Conservation (phyloP, 1,140 invertebrate species). For the Drosophila miranda region DNA sequence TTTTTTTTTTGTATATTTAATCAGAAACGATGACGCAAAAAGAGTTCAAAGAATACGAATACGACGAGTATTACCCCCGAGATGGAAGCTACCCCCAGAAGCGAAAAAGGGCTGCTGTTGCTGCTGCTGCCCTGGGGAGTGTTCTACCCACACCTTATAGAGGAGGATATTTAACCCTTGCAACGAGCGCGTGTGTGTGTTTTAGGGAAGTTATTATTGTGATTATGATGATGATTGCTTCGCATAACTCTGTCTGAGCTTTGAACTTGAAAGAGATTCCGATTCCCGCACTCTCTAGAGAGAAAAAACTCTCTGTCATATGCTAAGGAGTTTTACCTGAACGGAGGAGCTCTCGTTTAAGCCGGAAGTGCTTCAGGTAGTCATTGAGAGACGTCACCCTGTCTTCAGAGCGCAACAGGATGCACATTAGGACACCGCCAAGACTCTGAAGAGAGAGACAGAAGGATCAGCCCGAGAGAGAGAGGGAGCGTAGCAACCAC, state of each 20-base stretch:
- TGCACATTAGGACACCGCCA: conserved; percentile 66
- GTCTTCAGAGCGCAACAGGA: conserved; percentile 60
- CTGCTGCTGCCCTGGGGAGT: conserved; percentile 9
- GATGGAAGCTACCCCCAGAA: conserved; percentile 37
- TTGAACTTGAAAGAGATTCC: conserved; percentile 56
- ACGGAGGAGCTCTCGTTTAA: conserved; percentile 6
- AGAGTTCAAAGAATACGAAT: conserved; percentile 57
- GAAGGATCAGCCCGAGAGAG: conserved; percentile 8
- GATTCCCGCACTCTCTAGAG: conserved; percentile 19
- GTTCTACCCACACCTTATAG: conserved; percentile 35
- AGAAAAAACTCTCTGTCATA: conserved; percentile 19
- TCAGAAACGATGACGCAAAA: conserved; percentile 75
- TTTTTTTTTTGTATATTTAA: conserved; percentile 65
- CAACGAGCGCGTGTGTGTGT: conserved; percentile 26
- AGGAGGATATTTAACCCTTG: conserved; percentile 41
- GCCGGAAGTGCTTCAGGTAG: conserved; percentile 73
- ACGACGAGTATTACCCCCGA: conserved; percentile 48
- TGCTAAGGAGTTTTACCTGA: conserved; percentile 44
- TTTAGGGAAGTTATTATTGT: conserved; percentile 49
- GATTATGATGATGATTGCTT: conserved; percentile 58
- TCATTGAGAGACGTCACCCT: conserved; percentile 47
- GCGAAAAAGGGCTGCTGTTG: conserved; percentile 30
- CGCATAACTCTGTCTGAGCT: conserved; percentile 51
- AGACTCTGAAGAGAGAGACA: conserved; percentile 47
- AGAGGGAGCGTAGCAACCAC: neutral